Evolutionary conservation across 1,140 invertebrate species (phyloP).

Genomic region (Chironomus striatipennis): DNA sequence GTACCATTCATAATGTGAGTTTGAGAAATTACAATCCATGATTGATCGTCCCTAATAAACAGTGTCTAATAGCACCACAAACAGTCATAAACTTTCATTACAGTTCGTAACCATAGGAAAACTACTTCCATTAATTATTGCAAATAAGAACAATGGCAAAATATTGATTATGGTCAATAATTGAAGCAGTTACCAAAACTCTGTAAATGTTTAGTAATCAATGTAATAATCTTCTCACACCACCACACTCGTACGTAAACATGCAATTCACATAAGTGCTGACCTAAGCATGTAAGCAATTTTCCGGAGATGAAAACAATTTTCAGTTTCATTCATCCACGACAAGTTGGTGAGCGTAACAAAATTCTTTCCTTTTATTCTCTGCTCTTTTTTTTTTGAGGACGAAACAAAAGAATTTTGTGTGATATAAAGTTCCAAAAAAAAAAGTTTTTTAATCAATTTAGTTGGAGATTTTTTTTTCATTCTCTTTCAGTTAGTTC

Average conservation of each 20-base stretch:
- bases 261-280: neutral
- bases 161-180: too few relatives aligned
- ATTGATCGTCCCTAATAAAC: too few relatives aligned
- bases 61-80: too few relatives aligned
- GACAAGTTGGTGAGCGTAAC: neutral
- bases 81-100: too few relatives aligned
- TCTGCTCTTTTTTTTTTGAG: neutral
- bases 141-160: too few relatives aligned
- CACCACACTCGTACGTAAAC: neutral
- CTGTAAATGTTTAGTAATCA: neutral
- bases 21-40: too few relatives aligned
- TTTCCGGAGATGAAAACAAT: constrained; percentile 8
- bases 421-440: neutral
- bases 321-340: constrained; percentile 8
- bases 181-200: too few relatives aligned
- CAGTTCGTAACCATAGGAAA: too few relatives aligned
- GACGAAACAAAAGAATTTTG: neutral
- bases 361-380: neutral
- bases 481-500: neutral
- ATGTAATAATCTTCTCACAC: neutral
- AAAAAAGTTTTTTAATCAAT: constrained; percentile 9
- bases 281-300: constrained; percentile 12
- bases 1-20: too few relatives aligned
- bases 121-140: too few relatives aligned
- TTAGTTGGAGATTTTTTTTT: neutral